Conservation (phyloP, 2,888 invertebrate species). For the Linnaemya tessellans region DNA sequence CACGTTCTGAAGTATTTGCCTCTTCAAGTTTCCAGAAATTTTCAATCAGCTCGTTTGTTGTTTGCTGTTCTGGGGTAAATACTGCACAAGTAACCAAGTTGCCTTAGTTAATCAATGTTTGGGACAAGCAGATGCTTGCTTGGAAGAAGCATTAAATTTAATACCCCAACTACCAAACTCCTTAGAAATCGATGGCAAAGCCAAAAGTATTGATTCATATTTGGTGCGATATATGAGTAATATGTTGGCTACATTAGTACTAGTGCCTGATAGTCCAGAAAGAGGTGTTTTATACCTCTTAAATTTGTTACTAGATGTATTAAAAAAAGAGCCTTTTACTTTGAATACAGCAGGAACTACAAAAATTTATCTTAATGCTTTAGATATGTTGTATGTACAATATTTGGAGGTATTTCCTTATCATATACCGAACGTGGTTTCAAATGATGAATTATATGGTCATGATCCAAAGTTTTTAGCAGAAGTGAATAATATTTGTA, state of each 20-base stretch:
- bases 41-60: no score
- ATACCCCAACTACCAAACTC: conserved; percentile 90
- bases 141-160: conserved; percentile 93
- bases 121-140: conserved; percentile 97
- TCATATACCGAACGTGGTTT: conserved; percentile 94
- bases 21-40: no score
- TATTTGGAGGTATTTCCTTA: conserved; percentile 93
- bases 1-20: no score
- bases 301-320: conserved; percentile 91
- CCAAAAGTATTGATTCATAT: conserved; percentile 89
- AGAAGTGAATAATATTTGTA: conserved; percentile 90
- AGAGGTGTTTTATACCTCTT: conserved; percentile 92
- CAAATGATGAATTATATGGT: conserved; percentile 96
- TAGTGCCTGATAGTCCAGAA: conserved; percentile 95
- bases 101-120: conserved; percentile 94
- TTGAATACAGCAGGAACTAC: conserved; percentile 87
- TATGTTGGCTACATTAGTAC: conserved; percentile 91
- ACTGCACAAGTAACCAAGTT: conserved; percentile 94
- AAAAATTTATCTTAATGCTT: conserved; percentile 88
- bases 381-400: conserved; percentile 91
- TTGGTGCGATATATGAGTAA: conserved; percentile 89
- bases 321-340: conserved; percentile 90
- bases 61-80: no score
- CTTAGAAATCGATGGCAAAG: conserved; percentile 90
- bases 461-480: conserved; percentile 92